Conservation (phyloP, 2,888 invertebrate species). For the Euspilapteryx auroguttella region DNA sequence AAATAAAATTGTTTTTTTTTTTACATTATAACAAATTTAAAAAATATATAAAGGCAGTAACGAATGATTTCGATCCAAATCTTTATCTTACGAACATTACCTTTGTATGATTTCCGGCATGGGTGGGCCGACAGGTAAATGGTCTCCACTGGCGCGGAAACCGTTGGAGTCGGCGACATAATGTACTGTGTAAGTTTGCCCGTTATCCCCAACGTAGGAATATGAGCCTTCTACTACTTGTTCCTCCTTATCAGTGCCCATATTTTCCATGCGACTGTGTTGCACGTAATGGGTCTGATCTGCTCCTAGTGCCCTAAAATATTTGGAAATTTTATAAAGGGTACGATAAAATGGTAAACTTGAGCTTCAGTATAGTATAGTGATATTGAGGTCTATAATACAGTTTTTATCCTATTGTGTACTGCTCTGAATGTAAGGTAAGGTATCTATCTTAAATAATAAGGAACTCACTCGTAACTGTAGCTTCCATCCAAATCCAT, state of each 20-base stretch:
- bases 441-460: too few relatives aligned
- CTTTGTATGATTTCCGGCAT: slow-evolving; percentile 71
- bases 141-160: slow-evolving; percentile 75
- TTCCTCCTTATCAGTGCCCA: slow-evolving; percentile 60
- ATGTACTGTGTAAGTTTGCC: slow-evolving; percentile 62
- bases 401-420: too few relatives aligned
- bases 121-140: slow-evolving; percentile 76
- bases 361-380: too few relatives aligned
- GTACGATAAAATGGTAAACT: too few relatives aligned
- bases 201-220: slow-evolving; percentile 65
- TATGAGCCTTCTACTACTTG: slow-evolving; percentile 65
- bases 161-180: slow-evolving; percentile 78
- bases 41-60: too few relatives aligned
- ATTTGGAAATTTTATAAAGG: too few relatives aligned
- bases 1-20: slow-evolving; percentile 7
- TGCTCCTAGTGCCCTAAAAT: slow-evolving; percentile 44
- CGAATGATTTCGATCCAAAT: too few relatives aligned
- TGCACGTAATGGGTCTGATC: slow-evolving; percentile 58
- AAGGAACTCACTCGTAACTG: slow-evolving; percentile 56
- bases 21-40: too few relatives aligned
- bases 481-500: slow-evolving; percentile 61
- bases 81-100: too few relatives aligned
- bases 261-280: slow-evolving; percentile 58
- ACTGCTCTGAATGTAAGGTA: too few relatives aligned
- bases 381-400: too few relatives aligned